Evolutionary conservation across 2,888 invertebrate species (phyloP).

Genomic region (Drosophila subsilvestris): DNA sequence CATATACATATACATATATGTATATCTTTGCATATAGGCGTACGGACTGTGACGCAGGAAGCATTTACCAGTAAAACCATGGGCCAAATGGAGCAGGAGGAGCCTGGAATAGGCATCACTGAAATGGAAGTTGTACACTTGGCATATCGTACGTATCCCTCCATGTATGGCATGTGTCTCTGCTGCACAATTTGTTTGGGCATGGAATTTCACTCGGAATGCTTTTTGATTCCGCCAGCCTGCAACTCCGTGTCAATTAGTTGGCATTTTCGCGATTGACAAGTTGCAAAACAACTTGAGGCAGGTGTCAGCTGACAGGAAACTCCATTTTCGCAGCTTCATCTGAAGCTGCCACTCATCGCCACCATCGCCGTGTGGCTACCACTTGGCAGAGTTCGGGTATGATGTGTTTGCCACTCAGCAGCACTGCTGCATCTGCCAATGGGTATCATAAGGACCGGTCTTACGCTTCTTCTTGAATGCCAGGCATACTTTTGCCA

Average conservation of each 20-base stretch:
- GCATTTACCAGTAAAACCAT: slow-evolving; percentile 2
- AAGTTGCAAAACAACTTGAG: slow-evolving; percentile 58
- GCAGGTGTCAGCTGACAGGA: slow-evolving; percentile 50
- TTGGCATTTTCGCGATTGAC: slow-evolving; percentile 57
- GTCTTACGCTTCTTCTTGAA: not conserved
- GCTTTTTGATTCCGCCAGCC: slow-evolving; percentile 24
- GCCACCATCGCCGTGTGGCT: slow-evolving; percentile 13
- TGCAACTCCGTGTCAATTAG: slow-evolving; percentile 74
- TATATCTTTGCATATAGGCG: no score
- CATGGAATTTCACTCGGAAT: slow-evolving; percentile 1
- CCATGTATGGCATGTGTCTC: not conserved
- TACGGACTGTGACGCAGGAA: not conserved
- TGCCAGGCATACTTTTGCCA: slow-evolving; percentile 32
- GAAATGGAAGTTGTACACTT: slow-evolving; percentile 21
- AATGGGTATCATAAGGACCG: not conserved
- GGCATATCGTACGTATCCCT: slow-evolving; percentile 25
- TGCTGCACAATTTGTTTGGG: slow-evolving; percentile 25
- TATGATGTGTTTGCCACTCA: not conserved
- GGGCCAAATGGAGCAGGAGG: slow-evolving; percentile 1
- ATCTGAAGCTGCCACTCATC: slow-evolving; percentile 33
- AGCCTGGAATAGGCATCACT: not conserved
- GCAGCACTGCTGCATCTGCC: not conserved
- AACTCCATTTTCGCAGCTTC: slow-evolving; percentile 22
- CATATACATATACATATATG: no score
- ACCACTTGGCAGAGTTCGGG: not conserved